A percentile compares a stretch with the other conserved stretches of the same genome.
These are phyloP conservation scores for Octonoba sinensis DNA, from an alignment of 2,888 invertebrate species.

Conservation along the genomic window DNA sequence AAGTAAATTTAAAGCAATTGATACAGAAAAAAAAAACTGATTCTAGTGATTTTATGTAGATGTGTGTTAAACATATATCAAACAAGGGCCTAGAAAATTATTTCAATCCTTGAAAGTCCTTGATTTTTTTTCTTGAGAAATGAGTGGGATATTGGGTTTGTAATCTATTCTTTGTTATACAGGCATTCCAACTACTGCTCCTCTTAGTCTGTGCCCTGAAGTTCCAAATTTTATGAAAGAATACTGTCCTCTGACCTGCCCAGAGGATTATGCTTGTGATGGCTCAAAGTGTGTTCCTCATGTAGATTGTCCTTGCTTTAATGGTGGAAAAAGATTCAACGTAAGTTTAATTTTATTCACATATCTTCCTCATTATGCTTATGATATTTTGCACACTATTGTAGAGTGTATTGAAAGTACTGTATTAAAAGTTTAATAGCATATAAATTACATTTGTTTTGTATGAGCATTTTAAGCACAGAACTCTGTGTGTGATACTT, in stretches of 20 bases:
- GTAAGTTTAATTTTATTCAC: constrained; percentile 21
- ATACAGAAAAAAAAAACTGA: too few relatives aligned
- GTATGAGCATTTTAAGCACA: background rate
- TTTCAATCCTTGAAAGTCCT: too few relatives aligned
- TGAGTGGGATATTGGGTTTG: too few relatives aligned
- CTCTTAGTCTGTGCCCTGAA: constrained; percentile 68
- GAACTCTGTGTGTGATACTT: too few relatives aligned
- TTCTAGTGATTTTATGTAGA: too few relatives aligned
- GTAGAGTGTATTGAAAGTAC: background rate
- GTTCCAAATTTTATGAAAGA: constrained; percentile 68
- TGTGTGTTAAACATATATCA: too few relatives aligned
- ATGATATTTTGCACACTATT: background rate
- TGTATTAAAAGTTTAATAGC: background rate
- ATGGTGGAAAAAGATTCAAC: constrained; percentile 67
- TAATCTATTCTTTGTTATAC: too few relatives aligned
- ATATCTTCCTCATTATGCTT: background rate
- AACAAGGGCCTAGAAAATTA: too few relatives aligned
- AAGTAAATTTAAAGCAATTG: too few relatives aligned
- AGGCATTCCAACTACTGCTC: too few relatives aligned
- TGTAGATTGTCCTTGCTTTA: constrained; percentile 82
- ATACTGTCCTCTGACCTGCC: constrained; percentile 72
- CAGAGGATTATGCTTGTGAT: constrained; percentile 78
- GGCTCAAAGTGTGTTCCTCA: constrained; percentile 80
- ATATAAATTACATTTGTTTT: background rate
- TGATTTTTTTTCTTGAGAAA: too few relatives aligned